These are phyloP conservation scores for Salvelinus alpinus DNA, from an alignment of 2,113 vertebrate species.

Conservation along the genomic window DNA sequence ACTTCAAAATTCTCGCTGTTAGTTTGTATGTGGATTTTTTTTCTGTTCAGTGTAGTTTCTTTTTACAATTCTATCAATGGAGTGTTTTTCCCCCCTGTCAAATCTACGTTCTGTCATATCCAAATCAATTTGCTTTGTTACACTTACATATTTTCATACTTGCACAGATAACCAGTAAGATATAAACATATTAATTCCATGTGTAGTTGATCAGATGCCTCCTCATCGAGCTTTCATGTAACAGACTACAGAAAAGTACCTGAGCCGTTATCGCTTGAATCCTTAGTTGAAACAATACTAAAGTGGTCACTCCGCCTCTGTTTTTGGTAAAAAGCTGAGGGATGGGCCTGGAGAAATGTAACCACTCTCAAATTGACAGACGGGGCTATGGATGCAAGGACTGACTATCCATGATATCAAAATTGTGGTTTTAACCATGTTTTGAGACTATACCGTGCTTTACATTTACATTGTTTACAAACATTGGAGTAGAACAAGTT, in stretches of 20 bases:
- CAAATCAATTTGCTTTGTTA: slow-evolving; percentile 73
- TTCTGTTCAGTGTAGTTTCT: slow-evolving; percentile 61
- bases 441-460: too few species aligned
- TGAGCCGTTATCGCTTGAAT: slow-evolving; percentile 52
- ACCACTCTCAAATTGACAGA: too few species aligned
- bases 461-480: too few species aligned
- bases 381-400: too few species aligned
- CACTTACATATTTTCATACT: slow-evolving; percentile 80
- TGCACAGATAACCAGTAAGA: slow-evolving; percentile 80
- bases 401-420: too few species aligned
- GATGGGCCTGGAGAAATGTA: too few species aligned
- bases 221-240: slow-evolving; percentile 81
- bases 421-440: too few species aligned
- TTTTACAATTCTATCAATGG: slow-evolving; percentile 45
- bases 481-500: too few species aligned
- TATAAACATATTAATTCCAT: slow-evolving; percentile 78
- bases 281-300: too few species aligned
- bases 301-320: too few species aligned
- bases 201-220: slow-evolving; percentile 80
- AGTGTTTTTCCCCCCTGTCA: slow-evolving; percentile 47
- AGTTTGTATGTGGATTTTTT: slow-evolving; percentile 70
- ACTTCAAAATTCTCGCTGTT: slow-evolving; percentile 63
- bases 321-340: too few species aligned
- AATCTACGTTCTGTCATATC: slow-evolving; percentile 75
- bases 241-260: slow-evolving; percentile 72